Evolutionary conservation across 1,140 invertebrate species (phyloP).

Genomic region (Drosophila biarmipes): DNA sequence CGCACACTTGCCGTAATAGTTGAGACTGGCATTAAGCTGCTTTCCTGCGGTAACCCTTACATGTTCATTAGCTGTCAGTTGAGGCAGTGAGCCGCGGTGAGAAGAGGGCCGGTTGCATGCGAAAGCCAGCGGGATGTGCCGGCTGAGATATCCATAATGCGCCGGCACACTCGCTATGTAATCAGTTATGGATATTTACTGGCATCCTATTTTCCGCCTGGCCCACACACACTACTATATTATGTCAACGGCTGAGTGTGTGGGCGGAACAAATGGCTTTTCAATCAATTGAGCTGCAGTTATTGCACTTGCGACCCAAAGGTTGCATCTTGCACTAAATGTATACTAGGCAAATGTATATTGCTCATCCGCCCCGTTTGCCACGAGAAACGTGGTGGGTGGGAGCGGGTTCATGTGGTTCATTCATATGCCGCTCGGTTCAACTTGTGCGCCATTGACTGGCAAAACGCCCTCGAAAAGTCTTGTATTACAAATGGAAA

Average conservation of each 20-base stretch:
- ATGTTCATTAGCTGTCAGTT: constrained; percentile 39
- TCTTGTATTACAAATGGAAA: constrained; percentile 77
- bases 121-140: constrained; percentile 1
- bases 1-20: constrained; percentile 1
- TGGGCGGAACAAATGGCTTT: constrained; percentile 69
- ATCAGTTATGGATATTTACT: constrained; percentile 51
- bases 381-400: neutral
- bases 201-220: constrained; percentile 56
- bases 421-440: constrained; percentile 57
- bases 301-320: constrained; percentile 65
- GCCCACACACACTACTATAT: constrained; percentile 32
- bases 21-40: constrained; percentile 23
- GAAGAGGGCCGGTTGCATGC: constrained; percentile 4
- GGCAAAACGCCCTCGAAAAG: constrained; percentile 71
- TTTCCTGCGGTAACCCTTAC: constrained; percentile 30
- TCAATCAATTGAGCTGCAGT: constrained; percentile 81
- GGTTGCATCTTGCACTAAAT: constrained; percentile 26
- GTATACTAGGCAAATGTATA: constrained; percentile 27
- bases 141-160: neutral
- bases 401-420: constrained; percentile 8
- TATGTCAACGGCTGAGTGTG: constrained; percentile 12
- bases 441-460: constrained; percentile 64
- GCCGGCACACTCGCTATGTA: neutral
- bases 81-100: neutral
- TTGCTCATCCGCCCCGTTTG: constrained; percentile 61